These are phyloP conservation scores for Argyresthia albistria DNA, from an alignment of 2,888 invertebrate species.

Conservation along the genomic window DNA sequence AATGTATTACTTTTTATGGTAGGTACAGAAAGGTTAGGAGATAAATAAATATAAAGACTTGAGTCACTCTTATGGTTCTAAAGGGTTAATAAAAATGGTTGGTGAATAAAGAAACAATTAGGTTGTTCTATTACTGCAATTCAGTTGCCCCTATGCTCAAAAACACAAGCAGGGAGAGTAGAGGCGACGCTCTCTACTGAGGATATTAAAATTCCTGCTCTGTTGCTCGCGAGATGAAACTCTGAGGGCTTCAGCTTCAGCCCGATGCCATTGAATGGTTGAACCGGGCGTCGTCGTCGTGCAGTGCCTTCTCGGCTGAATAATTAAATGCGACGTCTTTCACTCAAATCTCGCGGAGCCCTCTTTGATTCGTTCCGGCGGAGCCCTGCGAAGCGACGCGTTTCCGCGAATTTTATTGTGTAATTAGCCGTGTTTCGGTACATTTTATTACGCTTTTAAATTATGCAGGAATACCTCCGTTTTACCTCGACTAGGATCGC, in stretches of 20 bases:
- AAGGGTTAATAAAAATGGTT: too few relatives aligned
- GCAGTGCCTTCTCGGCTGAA: neutral
- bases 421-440: slow-evolving; percentile 43
- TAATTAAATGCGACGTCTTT: neutral
- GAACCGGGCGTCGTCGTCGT: neutral
- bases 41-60: too few relatives aligned
- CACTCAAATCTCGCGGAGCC: neutral
- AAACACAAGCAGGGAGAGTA: too few relatives aligned
- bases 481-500: slow-evolving; percentile 25
- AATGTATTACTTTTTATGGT: too few relatives aligned
- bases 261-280: neutral
- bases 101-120: too few relatives aligned
- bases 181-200: too few relatives aligned
- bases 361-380: neutral
- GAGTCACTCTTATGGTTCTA: too few relatives aligned
- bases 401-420: slow-evolving; percentile 29
- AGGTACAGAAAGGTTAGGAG: too few relatives aligned
- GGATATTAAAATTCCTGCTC: neutral
- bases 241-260: neutral
- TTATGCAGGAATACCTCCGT: slow-evolving; percentile 42
- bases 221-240: neutral
- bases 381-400: slow-evolving; percentile 2
- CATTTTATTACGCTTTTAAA: slow-evolving; percentile 51
- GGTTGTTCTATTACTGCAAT: too few relatives aligned
- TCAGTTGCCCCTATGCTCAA: too few relatives aligned